A percentile compares a stretch with the other conserved stretches of the same genome.
These are phyloP conservation scores for Prorops nasuta DNA, from an alignment of 1,140 invertebrate genomes.

Conservation along the genomic window DNA sequence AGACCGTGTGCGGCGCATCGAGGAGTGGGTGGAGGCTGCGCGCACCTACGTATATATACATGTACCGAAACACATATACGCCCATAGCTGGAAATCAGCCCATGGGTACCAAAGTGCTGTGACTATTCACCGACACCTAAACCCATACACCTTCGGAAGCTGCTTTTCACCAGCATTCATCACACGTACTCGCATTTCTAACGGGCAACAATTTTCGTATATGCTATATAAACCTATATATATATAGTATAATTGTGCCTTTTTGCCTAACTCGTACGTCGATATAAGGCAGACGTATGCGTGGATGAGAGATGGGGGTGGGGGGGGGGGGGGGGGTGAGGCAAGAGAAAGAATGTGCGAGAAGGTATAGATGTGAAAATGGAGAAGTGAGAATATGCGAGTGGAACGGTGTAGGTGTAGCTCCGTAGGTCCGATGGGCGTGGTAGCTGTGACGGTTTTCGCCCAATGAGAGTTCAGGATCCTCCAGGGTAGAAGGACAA, in stretches of 20 bases:
- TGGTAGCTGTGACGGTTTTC: slow-evolving; percentile 50
- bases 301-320: slow-evolving; percentile 9
- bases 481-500: slow-evolving; percentile 50
- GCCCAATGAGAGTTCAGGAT: slow-evolving; percentile 49
- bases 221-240: too few relatives aligned
- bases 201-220: too few relatives aligned
- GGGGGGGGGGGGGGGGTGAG: slow-evolving; percentile 1
- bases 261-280: too few relatives aligned
- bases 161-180: too few relatives aligned
- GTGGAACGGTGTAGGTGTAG: slow-evolving; percentile 36
- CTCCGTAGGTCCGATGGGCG: slow-evolving; percentile 49
- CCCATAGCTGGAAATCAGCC: too few relatives aligned
- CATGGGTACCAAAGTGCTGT: too few relatives aligned
- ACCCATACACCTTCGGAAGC: too few relatives aligned
- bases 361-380: slow-evolving; percentile 20
- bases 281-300: too few relatives aligned
- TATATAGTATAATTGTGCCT: too few relatives aligned
- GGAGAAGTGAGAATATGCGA: slow-evolving; percentile 5
- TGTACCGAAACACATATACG: too few relatives aligned
- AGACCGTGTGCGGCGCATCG: slow-evolving; percentile 10
- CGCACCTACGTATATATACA: slow-evolving; percentile 6
- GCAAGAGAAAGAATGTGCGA: slow-evolving; percentile 9
- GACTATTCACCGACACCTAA: too few relatives aligned
- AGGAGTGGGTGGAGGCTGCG: slow-evolving; percentile 6
- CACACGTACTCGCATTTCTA: too few relatives aligned